Evolutionary conservation across 2,113 vertebrate genomes (phyloP).

Genomic region (Solea solea): DNA sequence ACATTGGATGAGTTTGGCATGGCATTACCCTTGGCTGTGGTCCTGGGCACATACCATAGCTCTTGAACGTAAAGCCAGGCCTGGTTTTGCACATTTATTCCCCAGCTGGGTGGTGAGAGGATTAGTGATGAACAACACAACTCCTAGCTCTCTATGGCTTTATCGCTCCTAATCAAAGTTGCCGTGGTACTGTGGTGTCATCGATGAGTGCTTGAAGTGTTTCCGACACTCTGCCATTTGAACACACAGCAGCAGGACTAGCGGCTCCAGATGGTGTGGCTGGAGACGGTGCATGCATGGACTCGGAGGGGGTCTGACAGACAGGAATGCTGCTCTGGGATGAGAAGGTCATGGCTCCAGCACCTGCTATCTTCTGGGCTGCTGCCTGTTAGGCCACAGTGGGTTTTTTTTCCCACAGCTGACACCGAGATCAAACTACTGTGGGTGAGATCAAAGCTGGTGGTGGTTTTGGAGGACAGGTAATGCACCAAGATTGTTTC

Average conservation of each 20-base stretch:
- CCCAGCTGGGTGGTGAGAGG: slow-evolving; percentile 59
- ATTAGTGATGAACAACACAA: slow-evolving; percentile 43
- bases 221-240: slow-evolving; percentile 52
- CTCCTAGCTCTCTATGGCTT: slow-evolving; percentile 37
- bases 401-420: slow-evolving; percentile 66
- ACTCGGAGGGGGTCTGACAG: slow-evolving; percentile 62
- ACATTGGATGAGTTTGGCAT: slow-evolving; percentile 1
- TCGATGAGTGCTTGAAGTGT: slow-evolving; percentile 58
- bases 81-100: slow-evolving; percentile 8
- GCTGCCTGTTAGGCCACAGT: slow-evolving; percentile 42
- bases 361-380: slow-evolving; percentile 73
- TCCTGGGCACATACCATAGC: slow-evolving; percentile 1
- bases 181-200: slow-evolving; percentile 34
- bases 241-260: slow-evolving; percentile 54
- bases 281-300: slow-evolving; percentile 65
- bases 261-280: slow-evolving; percentile 70
- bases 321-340: slow-evolving; percentile 68
- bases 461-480: slow-evolving; percentile 14
- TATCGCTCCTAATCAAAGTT: slow-evolving; percentile 45
- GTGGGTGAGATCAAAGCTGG: slow-evolving; percentile 66
- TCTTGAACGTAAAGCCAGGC: not conserved
- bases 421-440: slow-evolving; percentile 52
- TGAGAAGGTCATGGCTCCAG: slow-evolving; percentile 65
- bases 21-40: not conserved
- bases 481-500: not conserved